Conservation (phyloP, 2,888 invertebrate species). For the Dioctria linearis region DNA sequence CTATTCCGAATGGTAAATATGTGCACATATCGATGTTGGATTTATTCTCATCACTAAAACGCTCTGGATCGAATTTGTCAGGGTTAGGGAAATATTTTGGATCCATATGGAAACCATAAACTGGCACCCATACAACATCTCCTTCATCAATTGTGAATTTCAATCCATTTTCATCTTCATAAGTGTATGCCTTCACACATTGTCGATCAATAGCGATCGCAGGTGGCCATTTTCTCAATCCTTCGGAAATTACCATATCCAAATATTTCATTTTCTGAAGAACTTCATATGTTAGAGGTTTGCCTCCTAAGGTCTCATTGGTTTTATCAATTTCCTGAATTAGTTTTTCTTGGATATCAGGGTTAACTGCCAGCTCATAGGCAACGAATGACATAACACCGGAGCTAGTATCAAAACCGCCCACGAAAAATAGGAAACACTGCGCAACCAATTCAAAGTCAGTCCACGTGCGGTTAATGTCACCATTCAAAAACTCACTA, state of each 20-base stretch:
- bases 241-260: constrained; percentile 74
- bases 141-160: constrained; percentile 65
- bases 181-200: constrained; percentile 73
- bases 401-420: constrained; percentile 75
- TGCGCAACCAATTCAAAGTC: constrained; percentile 76
- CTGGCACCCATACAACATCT: constrained; percentile 67
- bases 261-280: constrained; percentile 76
- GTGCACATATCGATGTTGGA: constrained; percentile 71
- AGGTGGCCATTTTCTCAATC: constrained; percentile 74
- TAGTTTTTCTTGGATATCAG: constrained; percentile 74
- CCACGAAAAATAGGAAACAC: constrained; percentile 74
- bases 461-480: constrained; percentile 64
- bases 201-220: constrained; percentile 71
- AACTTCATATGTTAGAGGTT: constrained; percentile 73
- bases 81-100: constrained; percentile 74
- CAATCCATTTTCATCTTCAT: constrained; percentile 62
- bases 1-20: constrained; percentile 75
- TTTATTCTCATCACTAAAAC: constrained; percentile 75
- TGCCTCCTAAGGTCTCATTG: constrained; percentile 68
- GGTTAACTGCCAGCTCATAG: constrained; percentile 75
- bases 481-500: not conserved
- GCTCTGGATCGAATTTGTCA: constrained; percentile 74
- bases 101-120: constrained; percentile 72
- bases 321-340: constrained; percentile 68
- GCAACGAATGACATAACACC: constrained; percentile 72